Base-by-base conservation (phyloP, 1,140 invertebrate genomes). In the Philotrypesis tridentata region DNA sequence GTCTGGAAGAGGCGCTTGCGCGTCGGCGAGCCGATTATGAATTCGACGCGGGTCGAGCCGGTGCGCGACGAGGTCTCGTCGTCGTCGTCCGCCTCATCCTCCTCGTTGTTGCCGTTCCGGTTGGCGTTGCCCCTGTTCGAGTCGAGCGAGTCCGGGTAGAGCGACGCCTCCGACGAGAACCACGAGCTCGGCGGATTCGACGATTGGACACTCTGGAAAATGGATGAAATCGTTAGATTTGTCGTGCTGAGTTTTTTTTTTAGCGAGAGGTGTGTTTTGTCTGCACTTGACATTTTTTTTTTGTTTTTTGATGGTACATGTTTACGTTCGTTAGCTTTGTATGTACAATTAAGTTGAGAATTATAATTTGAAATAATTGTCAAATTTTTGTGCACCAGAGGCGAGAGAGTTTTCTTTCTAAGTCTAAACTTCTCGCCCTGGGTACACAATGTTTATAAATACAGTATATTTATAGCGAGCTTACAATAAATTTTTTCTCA, bases 131-230 rank as follows among this genome's bases (percentile, higher is more conserved):
- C 0, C 1, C 48, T 27, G 12, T 5, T 83, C 9, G 76, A 88
- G 82, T 92, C 89, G 37, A 93, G 68, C 74, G 90, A 91, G 85
- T 93, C 90, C 83, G 91, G 88, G 84, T 92, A 89, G 74, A 91
- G 72, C 68, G 92, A 91, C 40, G 89, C 87, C 86, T 85, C 84
- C 83, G 87, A 86, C 40, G 89, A 88, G 67, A 89, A 89, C 87
- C 89, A 93, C 77, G 92, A 92, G 86, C 89, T 91, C 84, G 92
- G 92, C 87, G 89, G 91, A 89, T 90, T 92, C 73, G 86, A 88
- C 84, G 76, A 79, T 83, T 79, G 76, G 63, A 83, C 76, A 43
- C 82, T 88, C 89, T 89, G 86, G 27, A 87, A 89, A 87, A 84
- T 86, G 48, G 11, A 48, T 29, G 7, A 70, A 70, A 63, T 43